Base-by-base conservation (phyloP, 2,113 vertebrate species). In the Eulemur rufifrons region DNA sequence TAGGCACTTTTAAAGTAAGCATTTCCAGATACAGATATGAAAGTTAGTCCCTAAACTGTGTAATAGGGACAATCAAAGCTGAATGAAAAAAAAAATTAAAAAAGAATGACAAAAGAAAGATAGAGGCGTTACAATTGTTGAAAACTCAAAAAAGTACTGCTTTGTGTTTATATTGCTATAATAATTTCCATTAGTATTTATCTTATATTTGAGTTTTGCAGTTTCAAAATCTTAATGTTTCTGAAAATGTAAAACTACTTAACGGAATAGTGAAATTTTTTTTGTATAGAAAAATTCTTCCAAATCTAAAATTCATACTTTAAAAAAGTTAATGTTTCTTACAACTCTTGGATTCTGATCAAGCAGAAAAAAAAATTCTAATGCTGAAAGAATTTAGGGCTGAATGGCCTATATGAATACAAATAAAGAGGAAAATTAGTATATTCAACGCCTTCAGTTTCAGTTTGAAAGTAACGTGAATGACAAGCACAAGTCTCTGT, bases 401-500 rank as follows among this genome's bases (percentile, higher is more conserved):
- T 47, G 64, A 81, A 81, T 68, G 8, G 9, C 4, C 42, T 78
- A 2, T 76, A 13, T 12, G 23, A 90, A 73, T 74, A 85, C 20
- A 93, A 94, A 87, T 81, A 69, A 80, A 85, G 39, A 88, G 32
- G 47, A 39, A 94, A 69, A 66, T 32, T 29, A 42, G 15, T 42
- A 52, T 10, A 71, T 52, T n/a, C 10, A 77, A 85, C 0, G 1
- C 8, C 8, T 47, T 54, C 47, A 34, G 17, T 84, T 90, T 87
- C 76, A 66, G n/a, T 91, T 92, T 86, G n/a, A 71, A 84, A 86
- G 29, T 61, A 90, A 93, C 20, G 4, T 29, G 37, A 94, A 87
- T 54, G 39, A 54, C 84, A 81, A 73, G 25, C 27, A 69, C 21
- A 59, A 45, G 56, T 50, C 63, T 73, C 76, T 63, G 29, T 69